Evolutionary conservation across 2,888 invertebrate species (phyloP).

Genomic region (Synanthedon formicaeformis): DNA sequence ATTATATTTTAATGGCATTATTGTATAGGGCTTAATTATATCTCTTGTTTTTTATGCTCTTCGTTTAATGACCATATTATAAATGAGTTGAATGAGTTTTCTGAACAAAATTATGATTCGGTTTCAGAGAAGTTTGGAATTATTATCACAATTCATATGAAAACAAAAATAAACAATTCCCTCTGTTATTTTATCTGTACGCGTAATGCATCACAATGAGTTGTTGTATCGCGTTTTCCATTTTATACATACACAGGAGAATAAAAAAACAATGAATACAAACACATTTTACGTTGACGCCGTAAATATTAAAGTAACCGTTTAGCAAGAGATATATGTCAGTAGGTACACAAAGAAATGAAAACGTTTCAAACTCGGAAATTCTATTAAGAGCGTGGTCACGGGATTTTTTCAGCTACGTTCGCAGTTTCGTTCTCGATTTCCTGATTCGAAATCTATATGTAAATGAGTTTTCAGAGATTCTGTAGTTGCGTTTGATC

Average conservation of each 20-base stretch:
- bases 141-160: neutral
- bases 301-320: neutral
- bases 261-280: slow-evolving; percentile 30
- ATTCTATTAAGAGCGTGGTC: neutral
- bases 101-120: too few species aligned
- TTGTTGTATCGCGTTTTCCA: slow-evolving; percentile 20
- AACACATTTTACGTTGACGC: slow-evolving; percentile 13
- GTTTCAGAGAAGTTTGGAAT: too few species aligned
- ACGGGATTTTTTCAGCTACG: neutral
- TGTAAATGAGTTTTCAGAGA: neutral
- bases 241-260: slow-evolving; percentile 20
- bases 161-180: neutral
- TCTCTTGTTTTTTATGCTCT: too few species aligned
- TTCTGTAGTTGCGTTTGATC: neutral
- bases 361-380: neutral
- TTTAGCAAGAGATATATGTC: too few species aligned
- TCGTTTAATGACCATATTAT: too few species aligned
- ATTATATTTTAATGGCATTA: too few species aligned
- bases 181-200: neutral
- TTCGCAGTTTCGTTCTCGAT: neutral
- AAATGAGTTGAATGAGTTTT: too few species aligned
- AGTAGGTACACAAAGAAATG: neutral
- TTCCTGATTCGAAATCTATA: neutral
- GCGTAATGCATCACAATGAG: slow-evolving; percentile 28
- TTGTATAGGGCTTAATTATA: too few species aligned